Base-by-base conservation (phyloP, 2,797 vertebrate species). In the Pachyuromys duprasi region DNA sequence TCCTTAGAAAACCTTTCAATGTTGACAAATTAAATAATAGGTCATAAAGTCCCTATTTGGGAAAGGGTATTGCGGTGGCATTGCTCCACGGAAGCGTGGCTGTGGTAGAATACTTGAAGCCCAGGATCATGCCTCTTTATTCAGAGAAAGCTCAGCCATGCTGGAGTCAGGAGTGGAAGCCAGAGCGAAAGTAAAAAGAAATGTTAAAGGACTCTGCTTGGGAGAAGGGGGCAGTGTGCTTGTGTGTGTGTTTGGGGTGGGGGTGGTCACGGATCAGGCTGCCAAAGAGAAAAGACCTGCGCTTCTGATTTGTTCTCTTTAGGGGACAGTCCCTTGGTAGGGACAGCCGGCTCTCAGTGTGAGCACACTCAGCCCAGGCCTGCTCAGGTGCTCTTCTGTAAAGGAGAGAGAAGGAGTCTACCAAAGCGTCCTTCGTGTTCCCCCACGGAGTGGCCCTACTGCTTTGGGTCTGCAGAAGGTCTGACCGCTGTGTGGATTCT, bases 1-100 rank as follows among this genome's bases (percentile, higher is more conserved):
- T 92, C 24, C 63, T 90, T 95, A 42, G 65, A 84, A 96, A 92
- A 60, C 2, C 87, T 92, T 93, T 94, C 45, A 18, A 89, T 94
- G 60, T 96, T 92, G 12, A 2, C 76, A 94, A 86, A 72, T 83
- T 96, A 97, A 97, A 92, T 36, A 20, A 75, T 90, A 90, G 69
- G 39, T 60, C 15, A 20, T 84, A 60, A 67, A 94, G 70, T 36
- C 80, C 17, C 45, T 80, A n/a, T 26, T 5, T 49, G 65, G 74
- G 55, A n/a, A 91, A 88, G 83, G 57, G 24, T 36, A 74, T 62
- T 92, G 69, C 69, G 31, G 39, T 20, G 1, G 0, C 2, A 9
- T 67, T 83, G 39, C 42, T 60, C 92, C 72, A 83, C 60, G 63
- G 36, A 94, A 75, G 33, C 90, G 45, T 8, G 8, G 12, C 70